These are phyloP conservation scores for Cnemophilus loriae DNA, from an alignment of 2,113 vertebrate genomes.

Conservation along the genomic window DNA sequence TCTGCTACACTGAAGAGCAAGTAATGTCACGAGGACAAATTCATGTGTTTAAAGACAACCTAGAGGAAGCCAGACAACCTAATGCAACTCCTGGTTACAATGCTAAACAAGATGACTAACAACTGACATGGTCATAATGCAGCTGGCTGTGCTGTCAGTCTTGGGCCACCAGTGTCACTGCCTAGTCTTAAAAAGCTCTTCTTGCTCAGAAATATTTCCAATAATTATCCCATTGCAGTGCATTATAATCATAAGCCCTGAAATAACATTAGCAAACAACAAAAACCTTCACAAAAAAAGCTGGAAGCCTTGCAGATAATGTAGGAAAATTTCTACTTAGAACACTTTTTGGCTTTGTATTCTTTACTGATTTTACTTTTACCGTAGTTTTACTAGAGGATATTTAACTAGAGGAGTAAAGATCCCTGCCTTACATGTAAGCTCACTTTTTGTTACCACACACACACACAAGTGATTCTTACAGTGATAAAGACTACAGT, in stretches of 20 bases:
- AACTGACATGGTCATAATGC: background rate
- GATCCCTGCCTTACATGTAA: background rate
- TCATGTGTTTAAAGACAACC: background rate
- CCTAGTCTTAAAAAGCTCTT: background rate
- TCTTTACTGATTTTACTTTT: background rate
- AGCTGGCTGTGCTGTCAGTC: background rate
- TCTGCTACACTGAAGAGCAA: background rate
- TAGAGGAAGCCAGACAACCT: background rate
- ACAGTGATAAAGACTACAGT: background rate
- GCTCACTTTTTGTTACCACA: background rate
- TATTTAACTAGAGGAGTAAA: background rate
- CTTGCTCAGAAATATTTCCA: background rate
- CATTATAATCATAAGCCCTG: background rate
- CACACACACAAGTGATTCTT: background rate
- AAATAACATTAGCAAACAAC: background rate
- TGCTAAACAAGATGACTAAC: background rate
- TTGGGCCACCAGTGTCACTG: background rate
- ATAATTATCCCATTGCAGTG: fast-evolving
- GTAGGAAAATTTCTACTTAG: background rate
- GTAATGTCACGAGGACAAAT: background rate
- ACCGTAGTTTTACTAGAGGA: background rate
- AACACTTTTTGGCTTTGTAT: background rate
- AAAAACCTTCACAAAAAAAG: background rate
- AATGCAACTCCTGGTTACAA: background rate
- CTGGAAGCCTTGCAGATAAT: background rate